Evolutionary conservation across 2,797 vertebrate genomes (phyloP).

Genomic region (Gymnoscopelus braueri): DNA sequence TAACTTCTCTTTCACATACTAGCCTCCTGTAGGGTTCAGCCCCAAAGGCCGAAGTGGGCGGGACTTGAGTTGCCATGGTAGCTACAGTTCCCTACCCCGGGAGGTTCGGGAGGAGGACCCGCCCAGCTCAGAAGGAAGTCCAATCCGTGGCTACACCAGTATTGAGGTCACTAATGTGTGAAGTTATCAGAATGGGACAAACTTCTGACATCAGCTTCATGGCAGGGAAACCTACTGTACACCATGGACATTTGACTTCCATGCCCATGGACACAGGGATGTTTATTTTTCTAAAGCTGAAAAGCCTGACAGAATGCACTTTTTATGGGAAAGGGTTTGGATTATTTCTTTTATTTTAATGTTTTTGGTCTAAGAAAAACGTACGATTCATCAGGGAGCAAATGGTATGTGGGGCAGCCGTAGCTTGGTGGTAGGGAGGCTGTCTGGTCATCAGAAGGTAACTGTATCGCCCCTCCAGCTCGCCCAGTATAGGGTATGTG

Average conservation of each 20-base stretch:
- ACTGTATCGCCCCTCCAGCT: too few relatives aligned
- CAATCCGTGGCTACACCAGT: constrained; percentile 73
- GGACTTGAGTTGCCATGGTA: constrained; percentile 78
- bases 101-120: constrained; percentile 73
- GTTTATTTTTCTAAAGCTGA: constrained; percentile 40
- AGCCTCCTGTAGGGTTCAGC: constrained; percentile 82
- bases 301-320: constrained; percentile 66
- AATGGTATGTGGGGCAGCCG: constrained; percentile 14
- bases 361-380: constrained; percentile 33
- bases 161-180: constrained; percentile 84
- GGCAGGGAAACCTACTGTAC: constrained; percentile 5
- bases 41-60: constrained; percentile 73
- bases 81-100: constrained; percentile 73
- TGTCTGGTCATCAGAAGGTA: too few relatives aligned
- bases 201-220: constrained; percentile 1
- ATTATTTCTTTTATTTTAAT: constrained; percentile 25
- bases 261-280: constrained; percentile 32
- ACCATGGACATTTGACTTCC: constrained; percentile 37
- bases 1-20: constrained; percentile 38
- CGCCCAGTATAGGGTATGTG: too few relatives aligned
- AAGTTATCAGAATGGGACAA: constrained; percentile 37
- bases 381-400: background rate
- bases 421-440: too few relatives aligned
- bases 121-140: constrained; percentile 71
- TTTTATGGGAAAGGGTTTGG: constrained; percentile 38